Evolutionary conservation across 1,140 invertebrate genomes (phyloP).

Genomic region (Drosophila lini): DNA sequence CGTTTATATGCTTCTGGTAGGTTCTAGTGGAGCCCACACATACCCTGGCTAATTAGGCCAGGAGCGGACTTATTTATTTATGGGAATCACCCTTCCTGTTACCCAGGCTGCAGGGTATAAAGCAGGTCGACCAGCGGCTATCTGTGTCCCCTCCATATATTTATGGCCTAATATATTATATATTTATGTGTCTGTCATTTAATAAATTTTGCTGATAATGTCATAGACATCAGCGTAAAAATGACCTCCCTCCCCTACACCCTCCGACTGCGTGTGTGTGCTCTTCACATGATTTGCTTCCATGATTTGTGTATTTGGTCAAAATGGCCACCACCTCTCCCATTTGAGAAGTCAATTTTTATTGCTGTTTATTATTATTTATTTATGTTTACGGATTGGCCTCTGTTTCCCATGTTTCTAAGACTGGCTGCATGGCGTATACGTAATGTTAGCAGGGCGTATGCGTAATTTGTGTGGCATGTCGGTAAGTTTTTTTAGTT

Average conservation of each 20-base stretch:
- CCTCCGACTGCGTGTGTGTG: not conserved
- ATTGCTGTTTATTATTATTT: constrained; percentile 52
- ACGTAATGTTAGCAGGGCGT: constrained; percentile 9
- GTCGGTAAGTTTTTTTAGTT: not conserved
- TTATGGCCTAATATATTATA: constrained; percentile 67
- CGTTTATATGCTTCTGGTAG: constrained; percentile 31
- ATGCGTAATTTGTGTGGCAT: constrained; percentile 7
- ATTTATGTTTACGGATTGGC: constrained; percentile 42
- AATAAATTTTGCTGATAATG: constrained; percentile 68
- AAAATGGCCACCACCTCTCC: constrained; percentile 23
- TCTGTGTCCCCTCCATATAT: constrained; percentile 26
- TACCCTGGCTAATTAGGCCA: constrained; percentile 4
- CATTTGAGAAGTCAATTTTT: constrained; percentile 44
- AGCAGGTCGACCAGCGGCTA: constrained; percentile 10
- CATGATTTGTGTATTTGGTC: constrained; percentile 54
- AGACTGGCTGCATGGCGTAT: constrained; percentile 2
- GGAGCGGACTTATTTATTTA: not conserved
- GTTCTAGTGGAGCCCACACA: not conserved
- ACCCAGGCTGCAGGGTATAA: not conserved
- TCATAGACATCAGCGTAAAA: constrained; percentile 66
- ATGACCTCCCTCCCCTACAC: constrained; percentile 41
- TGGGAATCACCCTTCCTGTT: not conserved
- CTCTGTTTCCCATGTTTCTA: not conserved
- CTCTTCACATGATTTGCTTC: constrained; percentile 43
- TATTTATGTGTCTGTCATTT: constrained; percentile 68